Conservation (phyloP, 2,888 invertebrate genomes). For the Onchidella celtica region DNA sequence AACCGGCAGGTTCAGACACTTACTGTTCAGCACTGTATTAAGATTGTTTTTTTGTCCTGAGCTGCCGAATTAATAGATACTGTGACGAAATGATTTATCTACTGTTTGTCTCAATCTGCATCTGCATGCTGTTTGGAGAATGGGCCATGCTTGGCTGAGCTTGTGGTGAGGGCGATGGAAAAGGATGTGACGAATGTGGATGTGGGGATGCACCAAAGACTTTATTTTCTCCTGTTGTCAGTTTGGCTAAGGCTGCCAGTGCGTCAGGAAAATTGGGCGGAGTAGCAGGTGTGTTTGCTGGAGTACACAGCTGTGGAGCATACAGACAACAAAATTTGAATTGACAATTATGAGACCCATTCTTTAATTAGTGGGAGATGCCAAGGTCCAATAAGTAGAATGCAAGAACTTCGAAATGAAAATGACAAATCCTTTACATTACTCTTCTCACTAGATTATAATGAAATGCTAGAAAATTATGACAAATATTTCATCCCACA, state of each 20-base stretch:
- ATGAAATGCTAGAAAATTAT: too few species aligned
- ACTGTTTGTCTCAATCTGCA: conserved; percentile 60
- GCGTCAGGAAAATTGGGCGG: conserved; percentile 97
- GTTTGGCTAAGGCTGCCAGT: conserved; percentile 91
- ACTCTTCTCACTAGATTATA: too few species aligned
- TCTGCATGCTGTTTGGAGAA: conserved; percentile 71
- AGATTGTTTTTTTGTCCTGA: conserved; percentile 16
- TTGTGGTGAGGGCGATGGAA: conserved; percentile 48
- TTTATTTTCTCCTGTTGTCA: conserved; percentile 85
- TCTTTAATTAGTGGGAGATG: too few species aligned
- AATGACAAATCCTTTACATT: too few species aligned
- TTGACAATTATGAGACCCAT: too few species aligned
- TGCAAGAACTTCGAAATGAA: too few species aligned
- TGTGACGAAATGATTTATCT: conserved; percentile 26
- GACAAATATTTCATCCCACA: too few species aligned
- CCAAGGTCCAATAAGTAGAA: too few species aligned
- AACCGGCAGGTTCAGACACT: conserved; percentile 9
- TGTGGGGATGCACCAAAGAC: conserved; percentile 66
- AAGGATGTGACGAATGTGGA: conserved; percentile 53
- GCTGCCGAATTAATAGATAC: conserved; percentile 8
- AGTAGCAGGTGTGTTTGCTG: conserved; percentile 96
- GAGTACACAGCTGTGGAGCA: conserved; percentile 88
- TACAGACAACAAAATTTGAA: too few species aligned
- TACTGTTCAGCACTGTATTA: not conserved
- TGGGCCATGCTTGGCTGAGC: conserved; percentile 66